A percentile compares a stretch with the other conserved stretches of the same genome.
Conservation (phyloP, 2,797 vertebrate species). For the Sebastes cheni region DNA sequence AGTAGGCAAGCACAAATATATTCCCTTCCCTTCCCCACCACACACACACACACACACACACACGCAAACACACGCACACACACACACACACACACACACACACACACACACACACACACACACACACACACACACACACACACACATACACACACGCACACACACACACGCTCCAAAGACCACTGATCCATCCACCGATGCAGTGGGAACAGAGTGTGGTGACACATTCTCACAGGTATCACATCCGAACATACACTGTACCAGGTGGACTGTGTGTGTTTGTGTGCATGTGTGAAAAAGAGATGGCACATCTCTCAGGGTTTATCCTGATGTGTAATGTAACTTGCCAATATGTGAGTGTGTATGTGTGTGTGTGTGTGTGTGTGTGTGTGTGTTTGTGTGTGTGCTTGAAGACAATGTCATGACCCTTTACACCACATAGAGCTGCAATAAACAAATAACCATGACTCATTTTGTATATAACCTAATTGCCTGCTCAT, state of each 20-base stretch:
- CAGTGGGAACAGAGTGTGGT: conserved; percentile 75
- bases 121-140: not conserved
- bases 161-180: conserved; percentile 18
- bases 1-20: not conserved
- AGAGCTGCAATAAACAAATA: conserved; percentile 1
- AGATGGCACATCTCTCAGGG: not conserved
- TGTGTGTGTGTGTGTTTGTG: not conserved
- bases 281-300: conserved; percentile 5
- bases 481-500: conserved; percentile 1
- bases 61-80: not conserved
- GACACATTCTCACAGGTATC: conserved; percentile 86
- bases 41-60: not conserved
- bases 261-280: conserved; percentile 60
- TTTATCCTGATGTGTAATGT: not conserved
- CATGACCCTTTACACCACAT: not conserved
- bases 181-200: conserved; percentile 50
- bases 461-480: not conserved
- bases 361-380: not conserved
- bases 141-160: not conserved
- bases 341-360: not conserved
- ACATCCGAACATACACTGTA: conserved; percentile 66
- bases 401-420: not conserved
- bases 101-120: not conserved
- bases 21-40: not conserved
- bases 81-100: conserved; percentile 3